A percentile compares a stretch with the other conserved stretches of the same genome.
These are phyloP conservation scores for Polydrusus pterygomalis DNA, from an alignment of 2,888 invertebrate genomes.

Conservation along the genomic window DNA sequence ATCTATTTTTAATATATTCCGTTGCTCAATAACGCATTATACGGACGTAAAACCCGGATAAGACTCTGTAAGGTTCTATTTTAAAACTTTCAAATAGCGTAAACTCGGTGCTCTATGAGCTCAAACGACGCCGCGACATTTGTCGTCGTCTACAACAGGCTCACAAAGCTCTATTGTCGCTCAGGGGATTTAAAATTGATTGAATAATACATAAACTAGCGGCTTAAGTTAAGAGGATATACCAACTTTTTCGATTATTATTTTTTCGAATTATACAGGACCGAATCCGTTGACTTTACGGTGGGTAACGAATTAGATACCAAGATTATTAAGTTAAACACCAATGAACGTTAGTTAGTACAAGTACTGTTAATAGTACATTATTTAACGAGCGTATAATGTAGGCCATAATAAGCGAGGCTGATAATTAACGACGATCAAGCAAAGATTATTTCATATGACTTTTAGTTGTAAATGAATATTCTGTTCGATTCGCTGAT, in stretches of 20 bases:
- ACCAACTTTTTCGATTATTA: slow-evolving; percentile 3
- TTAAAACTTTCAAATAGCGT: slow-evolving; percentile 21
- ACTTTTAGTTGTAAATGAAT: too few relatives aligned
- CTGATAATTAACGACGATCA: too few relatives aligned
- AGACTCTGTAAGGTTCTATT: slow-evolving; percentile 1
- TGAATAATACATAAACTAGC: slow-evolving; percentile 47
- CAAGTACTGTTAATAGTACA: too few relatives aligned
- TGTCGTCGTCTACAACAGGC: slow-evolving; percentile 4
- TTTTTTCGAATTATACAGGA: background rate
- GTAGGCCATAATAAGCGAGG: too few relatives aligned
- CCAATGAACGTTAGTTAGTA: too few relatives aligned
- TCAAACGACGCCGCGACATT: slow-evolving; percentile 29
- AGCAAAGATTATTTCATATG: too few relatives aligned
- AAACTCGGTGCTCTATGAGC: slow-evolving; percentile 28
- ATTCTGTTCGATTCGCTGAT: too few relatives aligned
- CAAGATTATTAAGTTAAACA: too few relatives aligned
- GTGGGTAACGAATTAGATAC: too few relatives aligned
- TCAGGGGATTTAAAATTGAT: slow-evolving; percentile 39
- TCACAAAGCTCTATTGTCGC: slow-evolving; percentile 40
- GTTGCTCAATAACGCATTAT: background rate
- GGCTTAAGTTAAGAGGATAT: slow-evolving; percentile 33
- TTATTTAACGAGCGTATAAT: too few relatives aligned
- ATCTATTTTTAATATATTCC: background rate
- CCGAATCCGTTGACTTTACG: too few relatives aligned
- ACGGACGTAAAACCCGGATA: background rate